These are phyloP conservation scores for Lochmaea crataegi DNA, from an alignment of 2,888 invertebrate species.

Conservation along the genomic window DNA sequence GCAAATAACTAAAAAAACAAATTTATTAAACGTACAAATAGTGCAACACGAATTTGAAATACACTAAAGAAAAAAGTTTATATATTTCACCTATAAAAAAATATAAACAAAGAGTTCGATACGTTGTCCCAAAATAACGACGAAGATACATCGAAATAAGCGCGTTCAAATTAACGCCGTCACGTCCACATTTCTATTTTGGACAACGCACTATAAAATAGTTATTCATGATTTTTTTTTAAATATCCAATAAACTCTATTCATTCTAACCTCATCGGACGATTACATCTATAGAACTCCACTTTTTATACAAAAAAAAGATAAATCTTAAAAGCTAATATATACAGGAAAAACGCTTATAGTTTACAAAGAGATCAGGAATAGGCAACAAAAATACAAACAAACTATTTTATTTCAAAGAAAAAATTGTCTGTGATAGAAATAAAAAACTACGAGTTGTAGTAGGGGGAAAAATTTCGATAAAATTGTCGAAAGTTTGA, in stretches of 20 bases:
- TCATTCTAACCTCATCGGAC: constrained; percentile 19
- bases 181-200: neutral
- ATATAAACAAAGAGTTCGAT: constrained; percentile 42
- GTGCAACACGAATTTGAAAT: constrained; percentile 42
- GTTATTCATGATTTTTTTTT: constrained; percentile 6
- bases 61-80: constrained; percentile 33
- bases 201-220: neutral
- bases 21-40: constrained; percentile 43
- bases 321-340: constrained; percentile 25
- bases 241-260: constrained; percentile 32
- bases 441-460: no score
- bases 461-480: no score
- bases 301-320: constrained; percentile 32
- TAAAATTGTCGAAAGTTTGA: no score
- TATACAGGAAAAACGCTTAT: constrained; percentile 21
- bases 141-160: neutral
- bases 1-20: constrained; percentile 38
- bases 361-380: constrained; percentile 13
- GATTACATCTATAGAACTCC: constrained; percentile 33
- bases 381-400: neutral
- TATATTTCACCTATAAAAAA: constrained; percentile 40
- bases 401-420: no score
- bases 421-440: no score
- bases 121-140: constrained; percentile 17
- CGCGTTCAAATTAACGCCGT: neutral